A percentile compares a stretch with the other conserved stretches of the same genome.
Conservation (phyloP, 2,888 invertebrate genomes). For the Caenorhabditis wallacei region DNA sequence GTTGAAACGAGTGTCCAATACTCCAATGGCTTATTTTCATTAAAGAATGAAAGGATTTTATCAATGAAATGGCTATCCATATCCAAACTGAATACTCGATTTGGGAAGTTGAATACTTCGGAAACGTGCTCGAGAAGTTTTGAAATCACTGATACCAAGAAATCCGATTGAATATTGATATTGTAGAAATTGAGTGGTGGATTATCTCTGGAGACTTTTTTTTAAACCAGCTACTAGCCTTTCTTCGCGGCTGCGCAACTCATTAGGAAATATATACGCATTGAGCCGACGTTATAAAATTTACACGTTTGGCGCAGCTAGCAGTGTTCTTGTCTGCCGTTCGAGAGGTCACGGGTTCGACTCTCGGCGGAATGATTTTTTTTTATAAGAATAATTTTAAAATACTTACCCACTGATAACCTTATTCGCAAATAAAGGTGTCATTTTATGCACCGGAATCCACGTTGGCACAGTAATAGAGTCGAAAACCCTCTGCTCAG, state of each 20-base stretch:
- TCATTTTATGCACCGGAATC: background rate
- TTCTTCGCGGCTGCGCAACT: no score
- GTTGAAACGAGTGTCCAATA: background rate
- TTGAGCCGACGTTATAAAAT: no score
- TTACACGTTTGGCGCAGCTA: no score
- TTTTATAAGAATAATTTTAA: no score
- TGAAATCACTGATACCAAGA: background rate
- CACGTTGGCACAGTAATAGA: background rate
- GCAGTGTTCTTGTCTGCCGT: no score
- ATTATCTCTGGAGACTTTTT: background rate
- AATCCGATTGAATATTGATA: background rate
- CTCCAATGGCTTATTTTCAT: background rate
- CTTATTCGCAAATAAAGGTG: background rate
- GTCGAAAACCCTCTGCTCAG: background rate
- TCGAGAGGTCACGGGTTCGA: no score
- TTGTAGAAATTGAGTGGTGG: background rate
- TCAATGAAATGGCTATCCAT: background rate
- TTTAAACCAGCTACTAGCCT: no score
- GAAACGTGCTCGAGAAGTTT: background rate
- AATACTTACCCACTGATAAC: no score
- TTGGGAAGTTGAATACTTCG: background rate
- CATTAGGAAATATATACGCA: no score
- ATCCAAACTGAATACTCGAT: background rate
- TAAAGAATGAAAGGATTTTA: background rate
- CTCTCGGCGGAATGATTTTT: no score